Base-by-base conservation (phyloP, 2,113 vertebrate species). In the Protomyctophum bolini region DNA sequence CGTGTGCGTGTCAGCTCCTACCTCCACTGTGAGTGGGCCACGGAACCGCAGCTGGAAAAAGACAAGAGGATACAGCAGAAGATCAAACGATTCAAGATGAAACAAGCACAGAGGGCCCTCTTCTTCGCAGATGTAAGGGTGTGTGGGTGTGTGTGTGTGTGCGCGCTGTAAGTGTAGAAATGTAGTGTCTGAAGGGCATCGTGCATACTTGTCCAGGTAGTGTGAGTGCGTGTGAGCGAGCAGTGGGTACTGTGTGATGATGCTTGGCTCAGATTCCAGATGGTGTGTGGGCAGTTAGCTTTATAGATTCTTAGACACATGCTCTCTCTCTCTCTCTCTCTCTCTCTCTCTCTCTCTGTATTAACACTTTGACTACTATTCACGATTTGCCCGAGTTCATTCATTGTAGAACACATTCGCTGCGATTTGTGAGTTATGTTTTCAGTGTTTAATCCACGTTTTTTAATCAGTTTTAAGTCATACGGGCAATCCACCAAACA, bases 61-160 rank as follows among this genome's bases (percentile, higher is more conserved):
- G 98, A 99, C 94, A 99, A 99, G 94, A 95, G 98, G 91, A 99
- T 99, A 88, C 98, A 97, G 86, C 98, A 97, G 94, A 99, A 99
- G 95, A 98, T 99, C 89, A 99, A 99, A 89, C 95, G 98, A 74
- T 99, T 99, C 90, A 98, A 98, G 93, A 88, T 96, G 78, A 96
- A 97, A 92, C 97, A 99, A 90, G 97, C 97, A 76, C 98, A 99
- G 88, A 96, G 95, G 92, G 96, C 97, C 61, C 96, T 98, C 91
- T 96, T 99, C 92, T 99, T 99, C 83, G 96, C 97, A 88, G 97
- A 99, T 81, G 98, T 99, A 94, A 98, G 98, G 82, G 59, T 54
- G 47, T 75, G 45, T 69, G 63, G 15, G 49, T 72, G 63, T 64
- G 63, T 68, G 52, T 66, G 46, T 49, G 62, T 68, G 15, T 49